These are phyloP conservation scores for Ceyx erithaca DNA, from an alignment of 2,797 vertebrate species.

Conservation along the genomic window DNA sequence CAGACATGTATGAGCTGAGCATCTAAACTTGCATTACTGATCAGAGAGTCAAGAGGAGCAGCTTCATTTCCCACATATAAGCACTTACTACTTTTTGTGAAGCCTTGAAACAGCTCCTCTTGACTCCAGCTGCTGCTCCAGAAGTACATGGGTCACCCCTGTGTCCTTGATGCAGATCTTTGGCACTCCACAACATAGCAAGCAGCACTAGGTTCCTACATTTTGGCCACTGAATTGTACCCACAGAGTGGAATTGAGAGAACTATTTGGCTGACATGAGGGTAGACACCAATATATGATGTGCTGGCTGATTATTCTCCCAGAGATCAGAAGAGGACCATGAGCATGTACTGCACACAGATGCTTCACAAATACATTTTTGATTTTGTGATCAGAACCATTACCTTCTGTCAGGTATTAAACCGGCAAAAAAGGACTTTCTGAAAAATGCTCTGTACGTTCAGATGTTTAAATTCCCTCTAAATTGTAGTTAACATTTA, in stretches of 20 bases:
- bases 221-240: not conserved
- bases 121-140: not conserved
- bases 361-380: not conserved
- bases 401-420: not conserved
- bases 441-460: not conserved
- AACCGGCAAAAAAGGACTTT: not conserved
- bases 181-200: not conserved
- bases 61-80: not conserved
- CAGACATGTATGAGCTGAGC: not conserved
- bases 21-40: not conserved
- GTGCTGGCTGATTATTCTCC: not conserved
- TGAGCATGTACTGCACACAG: not conserved
- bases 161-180: not conserved
- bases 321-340: not conserved
- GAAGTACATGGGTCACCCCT: not conserved
- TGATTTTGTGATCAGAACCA: not conserved
- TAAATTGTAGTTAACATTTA: not conserved
- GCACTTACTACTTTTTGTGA: not conserved
- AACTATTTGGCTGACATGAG: accelerated
- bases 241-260: not conserved
- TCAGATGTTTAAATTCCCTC: not conserved
- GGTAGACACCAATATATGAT: too few relatives aligned
- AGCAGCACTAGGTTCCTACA: not conserved
- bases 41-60: not conserved
- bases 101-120: not conserved